phyloP scores from a whole-genome alignment of 2,113 vertebrate genomes.

The Plotosus lineatus region DNA sequence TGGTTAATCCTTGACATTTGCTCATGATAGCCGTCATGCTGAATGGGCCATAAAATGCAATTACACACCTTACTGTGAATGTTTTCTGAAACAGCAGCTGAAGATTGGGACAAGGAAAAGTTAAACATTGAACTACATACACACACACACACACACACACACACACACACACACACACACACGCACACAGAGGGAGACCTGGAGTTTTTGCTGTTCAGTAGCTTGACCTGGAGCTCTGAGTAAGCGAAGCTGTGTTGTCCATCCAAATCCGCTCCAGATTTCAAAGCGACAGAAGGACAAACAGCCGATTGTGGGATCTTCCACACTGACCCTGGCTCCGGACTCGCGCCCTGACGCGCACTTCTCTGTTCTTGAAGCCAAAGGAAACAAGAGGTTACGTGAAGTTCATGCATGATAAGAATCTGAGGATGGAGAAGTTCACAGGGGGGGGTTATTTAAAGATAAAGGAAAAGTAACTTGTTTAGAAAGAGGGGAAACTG shows the following conservation, averaged over 20 bases:
- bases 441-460: constrained; percentile 66
- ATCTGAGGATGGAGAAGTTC: constrained; percentile 77
- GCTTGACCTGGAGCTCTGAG: constrained; percentile 50
- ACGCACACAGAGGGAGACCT: constrained; percentile 28
- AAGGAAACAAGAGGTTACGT: constrained; percentile 71
- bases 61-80: constrained; percentile 52
- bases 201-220: constrained; percentile 37
- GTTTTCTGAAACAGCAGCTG: constrained; percentile 60
- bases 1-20: constrained; percentile 1
- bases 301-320: constrained; percentile 68
- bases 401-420: constrained; percentile 74
- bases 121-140: constrained; percentile 47
- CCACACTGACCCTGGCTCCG: constrained; percentile 67
- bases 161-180: constrained; percentile 16
- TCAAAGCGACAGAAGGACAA: constrained; percentile 69
- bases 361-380: constrained; percentile 60
- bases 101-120: constrained; percentile 8
- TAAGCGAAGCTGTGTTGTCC: constrained; percentile 46
- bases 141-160: constrained; percentile 39
- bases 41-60: constrained; percentile 58
- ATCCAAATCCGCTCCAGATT: constrained; percentile 62
- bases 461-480: constrained; percentile 72
- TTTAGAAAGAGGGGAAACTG: constrained; percentile 70
- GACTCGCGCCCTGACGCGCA: constrained; percentile 59
- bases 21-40: constrained; percentile 31